Evolutionary conservation across 2,888 invertebrate genomes (phyloP), one percentile per base, ranked within the genome.

Genomic region (Eupithecia centaureata): DNA sequence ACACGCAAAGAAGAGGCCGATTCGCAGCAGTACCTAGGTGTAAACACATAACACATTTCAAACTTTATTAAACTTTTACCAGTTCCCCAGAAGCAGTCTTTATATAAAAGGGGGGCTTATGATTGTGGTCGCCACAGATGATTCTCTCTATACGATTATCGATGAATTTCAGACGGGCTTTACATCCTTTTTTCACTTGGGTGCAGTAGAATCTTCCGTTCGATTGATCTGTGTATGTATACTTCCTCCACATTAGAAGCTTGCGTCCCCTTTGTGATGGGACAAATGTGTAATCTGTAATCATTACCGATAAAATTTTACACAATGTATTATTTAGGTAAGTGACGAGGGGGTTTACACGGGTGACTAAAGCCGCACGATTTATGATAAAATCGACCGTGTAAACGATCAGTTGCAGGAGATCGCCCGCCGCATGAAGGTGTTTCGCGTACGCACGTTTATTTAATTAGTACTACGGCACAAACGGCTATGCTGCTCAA

Each of bases 341-440:
- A n/a, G n/a, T n/a, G n/a, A n/a, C n/a, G n/a, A n/a, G n/a, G 35
- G 35, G 58, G 74, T 78, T 76, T 75, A 77, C 79, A 78, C 79
- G 76, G 78, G 77, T 79, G 78, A 79, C 76, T 79, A 80, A 79
- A 80, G 78, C 76, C 74, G 77, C 77, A 79, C 76, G 77, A 82
- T 76, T 79, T 73, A 73, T 71, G 76, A n/a, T n/a, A n/a, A n/a
- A n/a, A n/a, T n/a, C n/a, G n/a, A n/a, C 33, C 33, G 33, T 33
- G 33, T 33, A 33, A 33, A 33, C 33, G 56, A 67, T 73, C 69
- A 75, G 73, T 70, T 73, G 66, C 68, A 71, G 72, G 67, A 71
- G 66, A 72, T 65, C 62, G 56, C 61, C 63, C 61, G 63, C 60
- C 66, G 63, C 65, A 57, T 69, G 63, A 63, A 65, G 60, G 65